Evolutionary conservation across 1,140 invertebrate species (phyloP), one percentile per base, ranked within the genome.

Genomic region (Halictus rubicundus): DNA sequence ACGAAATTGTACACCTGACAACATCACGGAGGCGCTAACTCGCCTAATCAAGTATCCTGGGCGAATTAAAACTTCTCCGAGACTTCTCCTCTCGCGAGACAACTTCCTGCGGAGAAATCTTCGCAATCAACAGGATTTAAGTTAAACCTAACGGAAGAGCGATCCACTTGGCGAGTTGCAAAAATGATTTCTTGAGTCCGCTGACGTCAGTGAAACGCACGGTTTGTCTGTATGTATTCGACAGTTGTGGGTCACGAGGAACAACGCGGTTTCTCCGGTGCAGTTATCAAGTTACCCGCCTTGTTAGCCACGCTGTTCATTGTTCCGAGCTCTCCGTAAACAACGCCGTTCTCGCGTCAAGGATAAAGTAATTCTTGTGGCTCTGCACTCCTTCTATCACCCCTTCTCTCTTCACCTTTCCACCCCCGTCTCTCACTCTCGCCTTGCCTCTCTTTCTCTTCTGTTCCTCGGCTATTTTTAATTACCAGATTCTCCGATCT

Each of bases 281-380:
- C 54, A n/a, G 54, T 57, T 57, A 57, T 57, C 54, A 57, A 57
- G 21, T 57, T 57, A 57, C 54, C n/a, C 54, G 54, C 54, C 54
- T 57, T n/a, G 54, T 57, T 57, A 57, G 54, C 54, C 54, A 57
- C 54, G 54, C 54, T 57, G 54, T 57, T 57, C 54, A 57, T 57
- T 57, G 54, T 57, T 57, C 54, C 54, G 54, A 57, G 54, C 54
- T 21, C 54, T n/a, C 54, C 8, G 54, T 57, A 57, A 57, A 57
- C 54, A 57, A 57, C 54, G 54, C 54, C 54, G 54, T 57, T 57
- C 54, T n/a, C 54, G 54, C 54, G 54, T 57, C n/a, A n/a, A n/a
- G 54, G 54, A 57, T 57, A 57, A 57, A 57, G 54, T 57, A 57
- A 57, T 57, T 57, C 19, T 57, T 57, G 54, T 21, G 49, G 49